phyloP scores from a whole-genome alignment of 2,797 vertebrate species.

The Varecia variegata region DNA sequence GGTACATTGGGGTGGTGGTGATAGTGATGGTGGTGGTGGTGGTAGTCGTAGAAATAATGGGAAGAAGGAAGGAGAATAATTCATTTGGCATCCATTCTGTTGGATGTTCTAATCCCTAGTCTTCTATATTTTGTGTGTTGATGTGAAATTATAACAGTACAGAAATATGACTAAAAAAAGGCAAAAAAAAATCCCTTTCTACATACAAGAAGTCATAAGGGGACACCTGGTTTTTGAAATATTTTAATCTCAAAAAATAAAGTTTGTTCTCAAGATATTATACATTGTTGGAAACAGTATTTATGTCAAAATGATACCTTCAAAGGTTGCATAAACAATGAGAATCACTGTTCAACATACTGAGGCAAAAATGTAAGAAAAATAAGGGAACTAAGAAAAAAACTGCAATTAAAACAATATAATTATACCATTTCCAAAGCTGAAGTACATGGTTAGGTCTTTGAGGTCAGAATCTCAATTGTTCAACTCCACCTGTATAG shows the following conservation, averaged over 20 bases:
- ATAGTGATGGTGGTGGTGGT: not conserved
- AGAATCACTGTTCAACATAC: slow-evolving; percentile 41
- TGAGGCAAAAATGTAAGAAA: slow-evolving; percentile 45
- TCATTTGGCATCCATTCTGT: slow-evolving; percentile 28
- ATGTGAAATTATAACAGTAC: slow-evolving; percentile 58
- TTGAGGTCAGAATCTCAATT: slow-evolving; percentile 61
- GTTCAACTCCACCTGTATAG: slow-evolving; percentile 47
- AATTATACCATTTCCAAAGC: slow-evolving; percentile 51
- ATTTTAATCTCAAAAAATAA: slow-evolving; percentile 52
- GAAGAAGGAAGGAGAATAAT: slow-evolving; percentile 13
- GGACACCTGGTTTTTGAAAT: slow-evolving; percentile 40
- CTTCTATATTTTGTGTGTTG: slow-evolving; percentile 61
- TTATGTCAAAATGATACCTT: slow-evolving; percentile 45
- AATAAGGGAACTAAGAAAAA: slow-evolving; percentile 34
- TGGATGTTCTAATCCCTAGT: slow-evolving; percentile 41
- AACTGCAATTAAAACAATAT: slow-evolving; percentile 15
- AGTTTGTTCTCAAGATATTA: slow-evolving; percentile 35
- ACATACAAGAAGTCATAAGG: slow-evolving; percentile 34
- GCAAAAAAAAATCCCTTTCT: slow-evolving; percentile 22
- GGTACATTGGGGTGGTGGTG: not conserved
- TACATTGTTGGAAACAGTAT: slow-evolving; percentile 9
- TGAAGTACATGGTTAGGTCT: slow-evolving; percentile 49
- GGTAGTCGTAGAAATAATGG: slow-evolving; percentile 43
- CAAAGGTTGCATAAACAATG: not conserved
- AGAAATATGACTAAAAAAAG: slow-evolving; percentile 37